Evolutionary conservation across 1,140 invertebrate genomes (phyloP).

Genomic region (Lucilia sericata): DNA sequence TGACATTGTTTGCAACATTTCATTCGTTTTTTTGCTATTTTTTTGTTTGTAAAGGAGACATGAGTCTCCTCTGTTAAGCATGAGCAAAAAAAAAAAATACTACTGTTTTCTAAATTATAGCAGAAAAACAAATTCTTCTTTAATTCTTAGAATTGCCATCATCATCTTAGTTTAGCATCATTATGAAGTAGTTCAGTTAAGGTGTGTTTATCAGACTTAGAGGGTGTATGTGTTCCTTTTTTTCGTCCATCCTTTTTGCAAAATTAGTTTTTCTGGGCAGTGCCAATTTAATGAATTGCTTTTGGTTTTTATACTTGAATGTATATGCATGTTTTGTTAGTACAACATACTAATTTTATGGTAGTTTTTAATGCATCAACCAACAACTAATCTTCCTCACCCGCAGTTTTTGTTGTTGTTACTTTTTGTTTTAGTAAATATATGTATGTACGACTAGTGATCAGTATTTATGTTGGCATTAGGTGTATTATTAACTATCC

Average conservation of each 20-base stretch:
- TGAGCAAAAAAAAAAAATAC: background rate
- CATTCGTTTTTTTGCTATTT: background rate
- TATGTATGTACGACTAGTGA: no score
- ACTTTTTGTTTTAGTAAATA: no score
- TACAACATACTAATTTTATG: slow-evolving; percentile 21
- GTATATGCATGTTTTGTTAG: background rate
- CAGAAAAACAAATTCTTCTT: slow-evolving; percentile 16
- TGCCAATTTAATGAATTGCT: slow-evolving; percentile 26
- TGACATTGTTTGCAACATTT: slow-evolving; percentile 22
- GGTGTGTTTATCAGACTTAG: background rate
- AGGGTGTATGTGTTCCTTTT: background rate
- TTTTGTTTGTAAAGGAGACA: background rate
- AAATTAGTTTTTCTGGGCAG: slow-evolving; percentile 23
- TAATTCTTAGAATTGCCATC: slow-evolving; percentile 25
- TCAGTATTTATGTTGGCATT: background rate
- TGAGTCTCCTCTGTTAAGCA: background rate
- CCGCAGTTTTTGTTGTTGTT: background rate
- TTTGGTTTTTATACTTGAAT: background rate
- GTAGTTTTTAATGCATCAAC: slow-evolving; percentile 6
- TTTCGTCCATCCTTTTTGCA: background rate
- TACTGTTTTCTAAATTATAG: background rate
- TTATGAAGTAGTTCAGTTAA: background rate
- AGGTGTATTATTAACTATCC: slow-evolving; percentile 4
- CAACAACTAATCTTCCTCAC: slow-evolving; percentile 8
- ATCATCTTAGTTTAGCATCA: background rate